phyloP scores from a whole-genome alignment of 2,113 vertebrate species.

The Bujurquina vittata region DNA sequence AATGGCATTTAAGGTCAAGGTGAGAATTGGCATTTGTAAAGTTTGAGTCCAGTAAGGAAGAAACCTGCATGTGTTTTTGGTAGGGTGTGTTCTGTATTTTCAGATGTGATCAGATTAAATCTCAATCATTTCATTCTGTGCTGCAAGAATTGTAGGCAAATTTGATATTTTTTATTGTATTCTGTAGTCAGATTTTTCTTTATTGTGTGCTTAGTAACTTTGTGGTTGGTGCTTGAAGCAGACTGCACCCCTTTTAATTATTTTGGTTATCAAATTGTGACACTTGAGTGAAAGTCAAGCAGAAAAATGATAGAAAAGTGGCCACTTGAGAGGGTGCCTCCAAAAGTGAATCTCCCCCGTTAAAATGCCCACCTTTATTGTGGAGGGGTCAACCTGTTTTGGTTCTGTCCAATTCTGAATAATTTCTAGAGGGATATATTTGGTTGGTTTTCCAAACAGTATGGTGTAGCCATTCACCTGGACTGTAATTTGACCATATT shows the following conservation, averaged over 20 bases:
- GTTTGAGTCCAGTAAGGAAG: slow-evolving; percentile 79
- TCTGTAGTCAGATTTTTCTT: slow-evolving; percentile 25
- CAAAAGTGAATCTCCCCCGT: not conserved
- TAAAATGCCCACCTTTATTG: not conserved
- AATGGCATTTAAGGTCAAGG: slow-evolving; percentile 84
- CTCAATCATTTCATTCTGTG: slow-evolving; percentile 13
- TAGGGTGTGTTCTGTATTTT: slow-evolving; percentile 46
- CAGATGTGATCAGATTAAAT: slow-evolving; percentile 33
- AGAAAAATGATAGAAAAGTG: not conserved
- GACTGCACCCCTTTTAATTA: slow-evolving; percentile 5
- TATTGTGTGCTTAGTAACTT: slow-evolving; percentile 8
- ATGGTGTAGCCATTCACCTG: not conserved
- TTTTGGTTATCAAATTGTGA: not conserved
- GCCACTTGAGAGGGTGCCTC: not conserved
- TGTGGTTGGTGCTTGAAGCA: slow-evolving; percentile 10
- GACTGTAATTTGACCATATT: not conserved
- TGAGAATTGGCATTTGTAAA: slow-evolving; percentile 88
- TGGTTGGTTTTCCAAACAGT: not conserved
- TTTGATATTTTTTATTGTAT: slow-evolving; percentile 10
- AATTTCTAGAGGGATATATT: not conserved
- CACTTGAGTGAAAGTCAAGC: slow-evolving; percentile 32
- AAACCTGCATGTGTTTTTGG: slow-evolving; percentile 56
- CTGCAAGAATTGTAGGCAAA: slow-evolving; percentile 14
- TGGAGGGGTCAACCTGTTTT: not conserved
- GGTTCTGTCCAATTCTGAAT: not conserved